Evolutionary conservation across 2,113 vertebrate species (phyloP), one percentile per base, ranked within the genome.

Genomic region (Ceyx melanurus): DNA sequence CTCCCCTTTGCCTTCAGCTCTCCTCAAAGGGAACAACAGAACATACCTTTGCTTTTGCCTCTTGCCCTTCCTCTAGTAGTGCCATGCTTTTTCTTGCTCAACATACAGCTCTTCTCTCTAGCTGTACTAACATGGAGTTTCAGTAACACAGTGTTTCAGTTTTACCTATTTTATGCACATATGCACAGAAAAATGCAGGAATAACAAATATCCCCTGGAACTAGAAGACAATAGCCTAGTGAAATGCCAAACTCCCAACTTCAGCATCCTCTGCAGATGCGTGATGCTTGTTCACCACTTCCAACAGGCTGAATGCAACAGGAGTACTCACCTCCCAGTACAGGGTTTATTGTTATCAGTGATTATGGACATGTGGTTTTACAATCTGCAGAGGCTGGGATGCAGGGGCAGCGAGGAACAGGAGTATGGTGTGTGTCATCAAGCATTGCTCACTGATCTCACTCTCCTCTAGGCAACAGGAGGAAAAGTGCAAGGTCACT

Each of bases 1-100:
- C 61, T 94, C 82, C 74, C 82, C 74, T 94, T 79, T 78, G 57
- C 88, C 90, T 96, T 95, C 82, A 67, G 73, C 88, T 93, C 88
- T 90, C n/a, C 89, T 96, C 68, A 90, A 73, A 90, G 85, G 78
- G 91, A 96, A 80, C 68, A 65, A 11, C 61, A 90, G 46, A 82
- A 72, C 33, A 51, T 8, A 85, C n/a, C 60, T 80, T 92, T 88
- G 51, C 56, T 88, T 86, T 86, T 1, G 4, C 56, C 74, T 91
- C 80, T 48, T 77, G 42, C 79, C 82, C 61, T 83, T 74, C 8
- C 20, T 42, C 9, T 6, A 46, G 80, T 3, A 45, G 74, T 90
- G 90, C 86, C 79, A 22, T 72, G 75, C 21, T 88, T 90, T 84
- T 75, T 54, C 65, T 78, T 68, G 40, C 35, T 88, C 72, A 85